Percentiles rank a stretch among this genome's conserved stretches.
Evolutionary conservation across 2,888 invertebrate genomes (phyloP).

Genomic region (Boloria euphrosyne): DNA sequence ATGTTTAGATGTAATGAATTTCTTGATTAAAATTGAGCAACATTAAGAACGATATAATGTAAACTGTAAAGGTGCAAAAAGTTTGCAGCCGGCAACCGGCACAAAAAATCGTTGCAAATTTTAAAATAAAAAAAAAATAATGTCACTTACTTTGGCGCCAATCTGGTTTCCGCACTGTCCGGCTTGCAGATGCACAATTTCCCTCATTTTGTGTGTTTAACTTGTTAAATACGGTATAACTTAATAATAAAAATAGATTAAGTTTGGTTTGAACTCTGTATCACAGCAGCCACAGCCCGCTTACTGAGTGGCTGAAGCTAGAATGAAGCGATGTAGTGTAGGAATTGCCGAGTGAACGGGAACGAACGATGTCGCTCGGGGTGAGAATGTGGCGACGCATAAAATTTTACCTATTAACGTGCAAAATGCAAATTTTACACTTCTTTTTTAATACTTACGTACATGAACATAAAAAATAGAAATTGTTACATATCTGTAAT

Average conservation of each 20-base stretch:
- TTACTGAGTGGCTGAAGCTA: slow-evolving; percentile 52
- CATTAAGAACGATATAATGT: background rate
- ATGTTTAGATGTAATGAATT: too few species aligned
- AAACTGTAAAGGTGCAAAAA: slow-evolving; percentile 5
- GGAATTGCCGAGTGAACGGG: slow-evolving; percentile 54
- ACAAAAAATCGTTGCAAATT: slow-evolving; percentile 39
- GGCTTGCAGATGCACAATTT: slow-evolving; percentile 91
- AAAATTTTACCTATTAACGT: slow-evolving; percentile 44
- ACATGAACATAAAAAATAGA: too few species aligned
- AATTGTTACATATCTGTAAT: too few species aligned
- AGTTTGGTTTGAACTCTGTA: slow-evolving; percentile 35
- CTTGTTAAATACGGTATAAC: slow-evolving; percentile 46
- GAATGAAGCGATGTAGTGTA: slow-evolving; percentile 62
- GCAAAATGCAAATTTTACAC: slow-evolving; percentile 44
- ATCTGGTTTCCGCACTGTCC: slow-evolving; percentile 94
- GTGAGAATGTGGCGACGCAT: slow-evolving; percentile 59
- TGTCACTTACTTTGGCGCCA: slow-evolving; percentile 81
- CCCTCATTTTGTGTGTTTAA: slow-evolving; percentile 84
- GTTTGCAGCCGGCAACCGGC: slow-evolving; percentile 9
- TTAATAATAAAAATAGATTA: slow-evolving; percentile 28
- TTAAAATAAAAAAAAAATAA: slow-evolving; percentile 40
- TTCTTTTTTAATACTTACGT: too few species aligned
- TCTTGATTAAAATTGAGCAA: background rate
- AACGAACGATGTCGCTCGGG: slow-evolving; percentile 55
- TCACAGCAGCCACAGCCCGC: slow-evolving; percentile 53